Evolutionary conservation across 2,888 invertebrate genomes (phyloP), one percentile per base, ranked within the genome.

Genomic region (Myathropa florea): DNA sequence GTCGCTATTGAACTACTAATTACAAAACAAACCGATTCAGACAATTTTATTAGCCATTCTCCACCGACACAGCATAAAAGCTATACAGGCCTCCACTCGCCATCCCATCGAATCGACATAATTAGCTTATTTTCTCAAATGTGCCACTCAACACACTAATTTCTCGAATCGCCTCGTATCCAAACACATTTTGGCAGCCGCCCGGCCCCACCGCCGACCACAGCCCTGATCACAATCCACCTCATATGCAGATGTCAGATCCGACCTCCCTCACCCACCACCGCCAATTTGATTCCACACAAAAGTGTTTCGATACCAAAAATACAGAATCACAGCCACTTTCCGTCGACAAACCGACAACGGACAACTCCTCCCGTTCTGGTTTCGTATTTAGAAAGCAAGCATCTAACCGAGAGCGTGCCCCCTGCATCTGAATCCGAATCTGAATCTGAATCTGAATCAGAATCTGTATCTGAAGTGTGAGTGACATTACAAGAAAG

Each of bases 371-470:
- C 81, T 81, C 82, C 70, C 64, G 85, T 85, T 81, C 77, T 85
- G 71, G 70, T 82, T 85, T 85, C 55, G 85, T 85, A 68, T 85
- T 85, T 73, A 82, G 82, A 73, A 82, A 85, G 85, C 85, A 78
- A 85, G 77, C 85, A 85, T 85, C 85, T 82, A 53, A 78, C 82
- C 82, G 77, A 85, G 85, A 85, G 85, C 85, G 85, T 85, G 85
- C 85, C 85, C 85, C 85, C 82, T 65, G 59, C 72, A 77, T 77
- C 82, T 81, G 59, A 85, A 81, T 46, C 46, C 46, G 46, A 18
- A 46, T 46, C 46, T 46, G 18, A 33, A 33, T 33, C 7, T 6
- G n/a, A 46, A 18, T 18, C 18, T 18, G 14, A 46, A 46, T 46
- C 39, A 46, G n/a, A 46, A 46, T 46, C 18, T n/a, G 46, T 7